Evolutionary conservation across 2,113 vertebrate genomes (phyloP), one percentile per base, ranked within the genome.

Genomic region (Pachycephala philippinensis): DNA sequence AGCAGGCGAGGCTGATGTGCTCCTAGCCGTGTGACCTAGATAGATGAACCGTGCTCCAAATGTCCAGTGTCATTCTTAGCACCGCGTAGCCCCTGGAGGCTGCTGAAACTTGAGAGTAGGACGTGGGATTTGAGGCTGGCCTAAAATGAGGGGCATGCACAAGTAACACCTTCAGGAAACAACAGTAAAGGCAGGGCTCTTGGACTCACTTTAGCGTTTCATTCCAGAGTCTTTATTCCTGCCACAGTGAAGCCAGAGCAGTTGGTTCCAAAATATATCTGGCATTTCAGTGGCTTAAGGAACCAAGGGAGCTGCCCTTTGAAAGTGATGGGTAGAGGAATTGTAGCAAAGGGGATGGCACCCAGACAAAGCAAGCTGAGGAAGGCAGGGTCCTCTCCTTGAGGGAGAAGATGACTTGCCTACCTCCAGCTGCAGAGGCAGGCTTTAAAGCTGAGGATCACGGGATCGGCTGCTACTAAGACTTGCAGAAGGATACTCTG

Each of bases 261-360:
- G 14, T 42, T 52, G 27, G 10, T 61, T 83, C 18, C 5, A 2
- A 54, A 65, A 52, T 39, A 7, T 1, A 7, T 7, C 8, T 69
- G 50, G 11, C 11, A 5, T 78, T 78, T 65, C n/a, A n/a, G 60
- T 9, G 53, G n/a, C 63, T 44, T 30, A 23, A 42, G 44, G 78
- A 80, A 28, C 20, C 15, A 4, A 53, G 39, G 35, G 52, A 57
- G 31, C 23, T 1, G 0, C 28, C 28, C 4, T n/a, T 45, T 22
- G 33, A 54, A 68, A 72, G 15, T 16, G 59, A 23, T 16, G 8
- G 26, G 23, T 28, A 37, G 40, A 39, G 23, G 28, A 54, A 56
- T 2, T 20, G 30, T 40, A 14, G 50, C 12, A 1, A 37, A 53
- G 31, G 24, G 44, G 10, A 26, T 13, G 27, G 21, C 0, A 0